Conservation (phyloP, 1,140 invertebrate genomes). For the Drosophila willistoni region DNA sequence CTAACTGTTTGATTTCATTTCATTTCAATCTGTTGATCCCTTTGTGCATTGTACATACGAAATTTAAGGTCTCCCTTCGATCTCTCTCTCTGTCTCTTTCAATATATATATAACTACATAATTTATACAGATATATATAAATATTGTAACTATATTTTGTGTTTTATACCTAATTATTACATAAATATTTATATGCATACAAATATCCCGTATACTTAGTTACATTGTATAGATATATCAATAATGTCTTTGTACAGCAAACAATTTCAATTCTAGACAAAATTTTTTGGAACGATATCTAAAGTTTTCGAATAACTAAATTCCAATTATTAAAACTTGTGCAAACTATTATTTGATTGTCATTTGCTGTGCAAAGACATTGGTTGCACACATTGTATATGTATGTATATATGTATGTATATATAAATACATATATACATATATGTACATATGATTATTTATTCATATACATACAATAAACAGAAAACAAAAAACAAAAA, state of each 20-base stretch:
- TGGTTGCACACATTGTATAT: not conserved
- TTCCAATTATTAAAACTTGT: not conserved
- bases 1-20: not conserved
- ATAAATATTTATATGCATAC: not conserved
- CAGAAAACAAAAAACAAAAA: slow-evolving; percentile 19
- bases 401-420: not conserved
- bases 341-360: not conserved
- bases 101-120: not conserved
- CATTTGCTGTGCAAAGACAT: not conserved
- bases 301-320: no score
- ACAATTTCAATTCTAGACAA: not conserved
- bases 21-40: not conserved
- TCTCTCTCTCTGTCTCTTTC: not conserved
- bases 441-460: not conserved
- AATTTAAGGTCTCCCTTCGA: not conserved
- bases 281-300: no score
- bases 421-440: not conserved
- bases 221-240: not conserved
- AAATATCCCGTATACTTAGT: not conserved
- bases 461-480: slow-evolving; percentile 33
- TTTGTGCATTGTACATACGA: not conserved
- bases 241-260: not conserved
- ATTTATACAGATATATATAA: slow-evolving; percentile 13
- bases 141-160: slow-evolving; percentile 70
- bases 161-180: slow-evolving; percentile 36